Evolutionary conservation across 2,113 vertebrate genomes (phyloP).

Genomic region (Xiphophorus hellerii): DNA sequence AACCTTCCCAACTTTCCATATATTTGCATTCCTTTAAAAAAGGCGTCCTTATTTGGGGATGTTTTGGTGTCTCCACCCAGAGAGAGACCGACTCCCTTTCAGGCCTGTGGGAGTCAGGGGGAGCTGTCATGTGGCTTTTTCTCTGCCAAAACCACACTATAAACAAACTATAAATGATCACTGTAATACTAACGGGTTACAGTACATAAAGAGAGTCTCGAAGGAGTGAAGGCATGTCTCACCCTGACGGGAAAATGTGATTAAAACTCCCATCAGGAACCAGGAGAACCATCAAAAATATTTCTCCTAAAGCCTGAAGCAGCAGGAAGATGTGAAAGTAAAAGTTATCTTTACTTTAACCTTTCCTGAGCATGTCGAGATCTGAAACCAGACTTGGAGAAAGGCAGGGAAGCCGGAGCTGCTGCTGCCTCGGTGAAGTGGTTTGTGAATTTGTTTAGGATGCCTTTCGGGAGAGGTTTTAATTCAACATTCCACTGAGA

Average conservation of each 20-base stretch:
- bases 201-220: not conserved
- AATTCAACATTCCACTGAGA: no score
- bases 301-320: not conserved
- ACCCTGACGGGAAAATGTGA: slow-evolving; percentile 7
- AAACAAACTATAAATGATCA: slow-evolving; percentile 36
- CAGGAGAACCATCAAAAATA: not conserved
- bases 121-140: slow-evolving; percentile 35
- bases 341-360: no score
- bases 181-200: not conserved
- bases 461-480: no score
- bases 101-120: slow-evolving; percentile 25
- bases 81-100: slow-evolving; percentile 4
- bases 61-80: slow-evolving; percentile 13
- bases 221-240: not conserved
- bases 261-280: not conserved
- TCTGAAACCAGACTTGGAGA: no score
- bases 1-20: not conserved
- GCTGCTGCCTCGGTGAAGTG: no score
- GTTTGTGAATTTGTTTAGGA: no score
- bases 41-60: slow-evolving; percentile 33
- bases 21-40: not conserved
- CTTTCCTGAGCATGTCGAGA: no score
- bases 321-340: not conserved
- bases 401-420: no score
- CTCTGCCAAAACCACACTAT: slow-evolving; percentile 27